phyloP scores from a whole-genome alignment of 2,888 invertebrate species.

The Anoncus sp. region DNA sequence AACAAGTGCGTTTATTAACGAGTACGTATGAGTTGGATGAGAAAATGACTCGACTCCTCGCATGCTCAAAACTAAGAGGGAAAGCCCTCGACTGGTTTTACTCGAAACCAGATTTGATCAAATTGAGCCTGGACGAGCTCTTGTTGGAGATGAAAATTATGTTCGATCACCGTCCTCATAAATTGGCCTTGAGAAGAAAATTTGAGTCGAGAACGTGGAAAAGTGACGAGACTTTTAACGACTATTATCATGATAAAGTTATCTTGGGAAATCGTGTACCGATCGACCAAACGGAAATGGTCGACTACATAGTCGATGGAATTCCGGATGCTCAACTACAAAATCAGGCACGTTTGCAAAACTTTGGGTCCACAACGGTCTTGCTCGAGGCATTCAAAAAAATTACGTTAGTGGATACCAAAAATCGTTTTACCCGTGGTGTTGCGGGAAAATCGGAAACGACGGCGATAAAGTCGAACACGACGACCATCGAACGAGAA shows the following conservation, averaged over 20 bases:
- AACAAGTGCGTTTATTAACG: constrained; percentile 52
- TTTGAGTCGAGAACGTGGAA: constrained; percentile 63
- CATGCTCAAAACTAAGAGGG: constrained; percentile 56
- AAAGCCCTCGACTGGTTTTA: constrained; percentile 57
- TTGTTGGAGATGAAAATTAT: constrained; percentile 55
- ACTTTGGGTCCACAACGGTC: constrained; percentile 6
- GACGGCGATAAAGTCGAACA: background rate
- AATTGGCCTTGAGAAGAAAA: constrained; percentile 47
- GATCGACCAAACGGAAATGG: constrained; percentile 45
- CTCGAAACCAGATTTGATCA: constrained; percentile 49
- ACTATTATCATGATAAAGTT: constrained; percentile 63
- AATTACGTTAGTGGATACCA: constrained; percentile 3
- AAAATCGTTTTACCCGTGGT: background rate
- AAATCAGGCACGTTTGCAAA: constrained; percentile 56
- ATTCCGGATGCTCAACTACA: constrained; percentile 51
- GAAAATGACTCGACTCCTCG: constrained; percentile 31
- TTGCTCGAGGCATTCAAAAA: constrained; percentile 44
- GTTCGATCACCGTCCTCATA: constrained; percentile 55
- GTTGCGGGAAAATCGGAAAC: background rate
- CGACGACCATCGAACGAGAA: background rate
- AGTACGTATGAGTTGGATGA: constrained; percentile 56
- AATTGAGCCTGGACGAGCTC: constrained; percentile 47
- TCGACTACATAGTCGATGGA: constrained; percentile 62
- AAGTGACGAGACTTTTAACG: constrained; percentile 52
- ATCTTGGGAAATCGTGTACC: constrained; percentile 59